Base-by-base conservation (phyloP, 2,888 invertebrate species). In the Palloptera scutellata region DNA sequence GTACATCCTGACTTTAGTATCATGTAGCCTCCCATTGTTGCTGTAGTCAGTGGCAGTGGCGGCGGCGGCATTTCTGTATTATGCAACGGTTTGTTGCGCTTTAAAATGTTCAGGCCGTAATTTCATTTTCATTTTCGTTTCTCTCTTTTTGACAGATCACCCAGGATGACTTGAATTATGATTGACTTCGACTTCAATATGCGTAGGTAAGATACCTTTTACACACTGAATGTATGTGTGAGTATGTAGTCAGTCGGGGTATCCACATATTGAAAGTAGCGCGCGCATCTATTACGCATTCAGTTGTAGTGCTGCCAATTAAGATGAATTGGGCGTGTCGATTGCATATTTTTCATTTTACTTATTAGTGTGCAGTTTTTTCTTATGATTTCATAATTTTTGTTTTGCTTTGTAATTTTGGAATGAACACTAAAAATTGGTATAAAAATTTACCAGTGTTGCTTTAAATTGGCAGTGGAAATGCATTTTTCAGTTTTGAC, bases 71-170 rank as follows among this genome's bases (percentile, higher is more conserved):
- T 71, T 67, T 63, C 59, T 66, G 63, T 64, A 63, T 61, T 13
- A 12, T 30, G 8, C 17, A 20, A 15, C 30, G 13, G 4, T n/a
- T 30, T 19, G 20, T 11, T 40, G 30, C 15, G 43, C 62, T 54
- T 54, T 30, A 30, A 30, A 30, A 30, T 30, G 6, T 48, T 19
- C 17, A 53, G 19, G 8, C 6, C 53, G 15, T 17, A 53, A 53
- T 53, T 17, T 19, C 53, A 53, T 17, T 53, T 53, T 19, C 53
- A 53, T 53, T 64, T 42, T 40, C 11, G 8, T 10, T 40, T 54
- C 8, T 6, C 6, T 70, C 67, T 72, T 73, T 74, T 73, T 73
- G 73, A 73, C 72, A 70, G 74, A 75, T 75, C 74, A 74, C 75
- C 75, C 75, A 75, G 71, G 73, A 75, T 74, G 75, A 71, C 71